These are phyloP conservation scores for Bombylius discolor DNA, from an alignment of 2,888 invertebrate species.

Conservation along the genomic window DNA sequence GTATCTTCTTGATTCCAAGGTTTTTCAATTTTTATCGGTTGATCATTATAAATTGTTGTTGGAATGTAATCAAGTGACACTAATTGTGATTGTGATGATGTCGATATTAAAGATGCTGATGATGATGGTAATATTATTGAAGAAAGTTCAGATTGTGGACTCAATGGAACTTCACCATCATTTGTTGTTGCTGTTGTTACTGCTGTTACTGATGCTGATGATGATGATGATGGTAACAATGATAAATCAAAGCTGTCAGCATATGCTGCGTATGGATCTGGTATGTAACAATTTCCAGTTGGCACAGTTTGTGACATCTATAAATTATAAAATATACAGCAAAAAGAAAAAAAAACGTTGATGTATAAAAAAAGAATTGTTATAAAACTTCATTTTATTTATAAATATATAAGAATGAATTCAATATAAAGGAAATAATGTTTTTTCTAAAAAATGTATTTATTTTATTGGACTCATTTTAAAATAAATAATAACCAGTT, in stretches of 20 bases:
- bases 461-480: no score
- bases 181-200: conserved; percentile 32
- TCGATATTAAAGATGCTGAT: not conserved
- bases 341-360: no score
- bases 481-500: no score
- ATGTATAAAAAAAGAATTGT: no score
- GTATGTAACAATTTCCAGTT: conserved; percentile 9
- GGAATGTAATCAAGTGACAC: conserved; percentile 21
- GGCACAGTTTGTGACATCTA: conserved; percentile 10
- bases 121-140: conserved; percentile 17
- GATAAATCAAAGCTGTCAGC: conserved; percentile 60
- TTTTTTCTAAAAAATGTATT: no score
- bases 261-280: conserved; percentile 29
- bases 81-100: not conserved
- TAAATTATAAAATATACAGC: not conserved
- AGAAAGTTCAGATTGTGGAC: conserved; percentile 22
- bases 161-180: conserved; percentile 34
- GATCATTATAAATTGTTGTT: conserved; percentile 20
- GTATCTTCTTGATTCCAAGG: conserved; percentile 22
- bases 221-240: conserved; percentile 48
- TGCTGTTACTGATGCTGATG: conserved; percentile 40
- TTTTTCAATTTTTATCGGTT: conserved; percentile 32
- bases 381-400: no score
- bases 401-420: no score
- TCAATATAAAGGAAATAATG: no score